Base-by-base conservation (phyloP, 2,888 invertebrate species). In the Dasysyrphus tricinctus region DNA sequence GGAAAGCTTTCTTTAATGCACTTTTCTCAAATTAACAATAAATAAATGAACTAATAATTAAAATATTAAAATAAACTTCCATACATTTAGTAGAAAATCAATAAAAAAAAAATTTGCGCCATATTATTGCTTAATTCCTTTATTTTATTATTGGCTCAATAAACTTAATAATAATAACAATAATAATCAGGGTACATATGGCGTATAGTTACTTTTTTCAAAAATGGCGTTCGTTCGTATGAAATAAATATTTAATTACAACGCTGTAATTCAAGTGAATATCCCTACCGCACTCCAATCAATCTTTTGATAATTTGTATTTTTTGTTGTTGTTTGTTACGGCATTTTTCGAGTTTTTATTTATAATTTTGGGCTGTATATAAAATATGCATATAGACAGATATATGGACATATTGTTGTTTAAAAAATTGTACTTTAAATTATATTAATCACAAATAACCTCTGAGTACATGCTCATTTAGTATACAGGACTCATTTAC, bases 361-460 rank as follows among this genome's bases (percentile, higher is more conserved):
- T 57, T 65, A 42, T 59, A 16, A 34, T 67, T 16, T 32, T 42
- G 34, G 56, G 24, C 54, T 37, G 42, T 29, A n/a, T 39, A 47
- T 59, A 19, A 1, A 24, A 24, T 8, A 24, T 7, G 9, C 0
- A 51, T 2, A 12, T 29, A 24, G 5, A 32, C 1, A n/a, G 12
- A 29, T 61, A 37, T 2, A 59, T 39, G 16, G 11, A 11, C n/a
- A 61, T 80, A 67, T 80, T 76, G 61, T 69, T 80, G 37, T 49
- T 65, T 34, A 76, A 80, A 80, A 77, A 78, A 73, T 75, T 82
- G 65, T 75, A 78, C 67, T 69, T 78, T 86, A 82, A 86, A 86
- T 86, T 86, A 86, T 86, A 82, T 82, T 86, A 86, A 86, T 86
- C 86, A 75, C 82, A 86, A 75, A 79, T 75, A 86, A 67, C 57